phyloP scores from a whole-genome alignment of 2,888 invertebrate species.

The Diadegma fenestrale region DNA sequence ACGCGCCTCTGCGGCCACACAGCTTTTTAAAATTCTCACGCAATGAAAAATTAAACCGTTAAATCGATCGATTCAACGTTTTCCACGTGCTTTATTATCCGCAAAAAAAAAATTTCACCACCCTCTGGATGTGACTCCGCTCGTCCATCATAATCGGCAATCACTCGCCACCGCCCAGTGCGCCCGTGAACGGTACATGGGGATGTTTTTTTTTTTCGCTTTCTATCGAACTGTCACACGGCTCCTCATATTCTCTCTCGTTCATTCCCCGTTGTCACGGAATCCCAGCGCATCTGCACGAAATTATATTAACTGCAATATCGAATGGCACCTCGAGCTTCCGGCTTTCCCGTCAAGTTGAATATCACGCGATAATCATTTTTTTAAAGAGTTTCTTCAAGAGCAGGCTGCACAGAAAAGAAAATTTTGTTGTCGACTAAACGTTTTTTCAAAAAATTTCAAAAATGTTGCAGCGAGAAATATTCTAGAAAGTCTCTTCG shows the following conservation, averaged over 20 bases:
- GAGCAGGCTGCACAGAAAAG: too few species aligned
- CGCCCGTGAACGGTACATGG: constrained; percentile 43
- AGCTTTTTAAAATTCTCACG: constrained; percentile 52
- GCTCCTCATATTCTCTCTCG: constrained; percentile 37
- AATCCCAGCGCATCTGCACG: constrained; percentile 56
- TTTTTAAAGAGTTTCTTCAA: background rate
- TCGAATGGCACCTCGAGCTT: background rate
- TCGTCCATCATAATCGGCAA: constrained; percentile 74
- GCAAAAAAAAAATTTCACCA: constrained; percentile 60
- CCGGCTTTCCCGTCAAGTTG: background rate
- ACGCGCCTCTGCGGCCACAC: background rate
- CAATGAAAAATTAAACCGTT: constrained; percentile 63
- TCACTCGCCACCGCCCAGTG: constrained; percentile 71
- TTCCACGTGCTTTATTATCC: constrained; percentile 70
- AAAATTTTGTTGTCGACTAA: too few species aligned
- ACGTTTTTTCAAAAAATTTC: too few species aligned
- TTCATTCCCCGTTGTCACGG: constrained; percentile 42
- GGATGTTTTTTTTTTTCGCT: constrained; percentile 54
- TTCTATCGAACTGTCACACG: constrained; percentile 58
- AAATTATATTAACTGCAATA: constrained; percentile 35
- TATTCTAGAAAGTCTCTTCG: too few species aligned
- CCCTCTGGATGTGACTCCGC: constrained; percentile 58
- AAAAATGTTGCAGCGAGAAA: too few species aligned
- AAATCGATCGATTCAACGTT: constrained; percentile 60
- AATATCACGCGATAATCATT: background rate